These are phyloP conservation scores for Trematocara macrostoma DNA, from an alignment of 2,113 vertebrate genomes.

Conservation along the genomic window DNA sequence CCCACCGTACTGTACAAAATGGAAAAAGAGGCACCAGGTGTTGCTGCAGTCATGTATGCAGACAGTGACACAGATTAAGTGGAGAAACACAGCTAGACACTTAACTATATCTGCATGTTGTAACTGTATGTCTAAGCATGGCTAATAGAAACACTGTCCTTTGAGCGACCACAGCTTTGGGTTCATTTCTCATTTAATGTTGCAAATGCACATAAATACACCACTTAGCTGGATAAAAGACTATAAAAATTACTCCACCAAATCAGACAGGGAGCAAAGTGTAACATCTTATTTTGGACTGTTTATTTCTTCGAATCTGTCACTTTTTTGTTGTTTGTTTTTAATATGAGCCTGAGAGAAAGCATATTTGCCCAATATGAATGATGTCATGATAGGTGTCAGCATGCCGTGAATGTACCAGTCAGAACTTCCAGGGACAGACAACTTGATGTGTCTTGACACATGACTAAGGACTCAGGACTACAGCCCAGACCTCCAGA, in stretches of 20 bases:
- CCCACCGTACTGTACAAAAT: neutral
- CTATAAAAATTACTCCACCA: neutral
- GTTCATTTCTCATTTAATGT: neutral
- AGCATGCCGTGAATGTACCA: neutral
- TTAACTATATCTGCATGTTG: neutral
- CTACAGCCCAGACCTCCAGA: conserved; percentile 18
- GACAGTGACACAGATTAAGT: neutral
- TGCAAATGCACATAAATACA: neutral
- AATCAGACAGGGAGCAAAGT: neutral
- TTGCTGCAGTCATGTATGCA: neutral
- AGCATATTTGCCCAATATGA: neutral
- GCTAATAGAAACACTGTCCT: neutral
- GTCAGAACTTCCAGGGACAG: conserved; percentile 35
- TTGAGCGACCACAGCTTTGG: neutral
- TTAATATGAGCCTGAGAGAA: neutral
- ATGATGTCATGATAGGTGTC: conserved; percentile 54
- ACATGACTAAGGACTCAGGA: conserved; percentile 17
- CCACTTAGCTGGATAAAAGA: neutral
- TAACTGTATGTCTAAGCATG: neutral
- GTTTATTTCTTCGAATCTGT: neutral
- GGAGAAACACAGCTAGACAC: neutral
- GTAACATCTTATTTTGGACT: neutral
- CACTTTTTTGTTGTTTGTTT: neutral
- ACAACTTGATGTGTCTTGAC: conserved; percentile 17
- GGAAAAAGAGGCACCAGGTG: conserved; percentile 11